Base-by-base conservation (phyloP, 1,140 invertebrate genomes). In the Brachionus paranguensis region DNA sequence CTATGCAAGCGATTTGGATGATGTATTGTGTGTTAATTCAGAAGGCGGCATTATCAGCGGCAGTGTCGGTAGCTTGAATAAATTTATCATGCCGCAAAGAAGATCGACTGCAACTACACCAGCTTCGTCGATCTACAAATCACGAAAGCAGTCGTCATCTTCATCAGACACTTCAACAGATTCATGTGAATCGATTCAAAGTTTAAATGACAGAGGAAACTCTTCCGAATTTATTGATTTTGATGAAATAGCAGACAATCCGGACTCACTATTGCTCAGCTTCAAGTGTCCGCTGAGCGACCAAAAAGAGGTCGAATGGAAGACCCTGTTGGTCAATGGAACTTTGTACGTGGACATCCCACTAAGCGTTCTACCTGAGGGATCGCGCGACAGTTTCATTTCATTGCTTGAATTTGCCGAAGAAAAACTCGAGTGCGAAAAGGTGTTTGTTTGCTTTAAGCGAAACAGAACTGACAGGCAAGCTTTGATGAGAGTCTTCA, bases 331-430 rank as follows among this genome's bases (percentile, higher is more conserved):
- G 84, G 92, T 94, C 87, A 92, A 93, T 70, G 92, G 92, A 64
- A 92, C 92, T 85, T 92, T 97, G 81, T 96, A 95, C 89, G 93
- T 97, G 85, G 94, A 95, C 65, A 91, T 97, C 85, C 95, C 95
- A 20, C 92, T 92, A 74, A 92, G 93, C 85, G 92, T 96, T 78
- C 91, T 95, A 83, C 93, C 94, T 4, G 93, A 94, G 86, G 95
- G 95, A 85, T 96, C 95, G 76, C 95, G 96, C 89, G 94, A 97
- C 70, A 90, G 90, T 84, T 96, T 98, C 89, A 93, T 98, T 85
- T 93, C 94, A 60, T 91, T 98, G 41, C 90, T 98, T 86, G 96
- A 98, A 91, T 98, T 96, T 87, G 96, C 96, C 64, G 96, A 98
- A 90, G 96, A 98, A 87, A 92, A 94, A 85, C 92, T 98, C 11